Conservation (phyloP, 2,888 invertebrate species). For the Calameuta filiformis region DNA sequence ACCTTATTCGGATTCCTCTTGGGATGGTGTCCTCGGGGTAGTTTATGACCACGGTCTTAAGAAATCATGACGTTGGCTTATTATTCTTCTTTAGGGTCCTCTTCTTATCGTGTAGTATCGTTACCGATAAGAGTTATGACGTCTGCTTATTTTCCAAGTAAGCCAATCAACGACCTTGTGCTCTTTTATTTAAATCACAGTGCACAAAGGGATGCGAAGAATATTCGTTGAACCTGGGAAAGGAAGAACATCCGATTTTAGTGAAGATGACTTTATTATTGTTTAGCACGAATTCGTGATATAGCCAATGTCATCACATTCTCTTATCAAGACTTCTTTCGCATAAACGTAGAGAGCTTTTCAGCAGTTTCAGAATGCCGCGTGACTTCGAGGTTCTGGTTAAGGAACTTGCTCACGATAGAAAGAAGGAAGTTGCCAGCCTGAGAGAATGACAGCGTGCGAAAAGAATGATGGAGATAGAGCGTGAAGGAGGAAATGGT, state of each 20-base stretch:
- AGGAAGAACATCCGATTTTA: neutral
- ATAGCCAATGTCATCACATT: neutral
- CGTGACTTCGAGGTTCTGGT: neutral
- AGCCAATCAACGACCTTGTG: neutral
- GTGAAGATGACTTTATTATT: neutral
- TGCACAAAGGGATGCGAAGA: neutral
- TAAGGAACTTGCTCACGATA: neutral
- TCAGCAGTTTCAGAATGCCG: neutral
- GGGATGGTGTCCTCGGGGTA: neutral
- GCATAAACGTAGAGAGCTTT: neutral
- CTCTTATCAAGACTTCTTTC: neutral
- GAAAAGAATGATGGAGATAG: conserved; percentile 24
- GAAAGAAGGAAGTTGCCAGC: conserved; percentile 12
- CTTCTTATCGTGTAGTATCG: neutral
- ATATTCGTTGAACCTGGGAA: neutral
- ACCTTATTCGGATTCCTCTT: neutral
- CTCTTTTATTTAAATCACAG: neutral
- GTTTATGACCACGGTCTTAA: neutral
- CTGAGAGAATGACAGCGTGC: neutral
- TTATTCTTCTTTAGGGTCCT: neutral
- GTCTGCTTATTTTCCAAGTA: neutral
- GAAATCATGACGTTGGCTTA: neutral
- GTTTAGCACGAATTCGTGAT: neutral
- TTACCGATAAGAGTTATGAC: neutral
- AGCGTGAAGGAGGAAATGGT: conserved; percentile 12